Percentiles rank a stretch among this genome's conserved stretches.
Evolutionary conservation across 2,797 vertebrate species (phyloP).

Genomic region (Enteromius treurensis): DNA sequence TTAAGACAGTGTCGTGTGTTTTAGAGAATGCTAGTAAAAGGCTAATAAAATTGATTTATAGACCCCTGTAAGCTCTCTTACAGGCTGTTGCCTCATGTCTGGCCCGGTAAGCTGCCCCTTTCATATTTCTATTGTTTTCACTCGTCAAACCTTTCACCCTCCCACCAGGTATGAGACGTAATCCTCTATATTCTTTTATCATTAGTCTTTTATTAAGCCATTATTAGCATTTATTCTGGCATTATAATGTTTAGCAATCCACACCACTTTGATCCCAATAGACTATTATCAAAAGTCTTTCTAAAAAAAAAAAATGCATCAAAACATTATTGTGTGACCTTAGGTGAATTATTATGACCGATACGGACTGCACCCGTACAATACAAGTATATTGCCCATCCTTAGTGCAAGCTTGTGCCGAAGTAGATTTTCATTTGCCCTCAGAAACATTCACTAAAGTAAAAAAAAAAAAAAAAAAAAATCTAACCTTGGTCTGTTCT

Average conservation of each 20-base stretch:
- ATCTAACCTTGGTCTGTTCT: background rate
- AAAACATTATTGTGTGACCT: background rate
- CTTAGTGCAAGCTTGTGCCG: background rate
- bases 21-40: background rate
- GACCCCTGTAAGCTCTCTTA: background rate
- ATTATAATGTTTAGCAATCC: background rate
- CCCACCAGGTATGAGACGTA: background rate
- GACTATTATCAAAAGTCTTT: background rate
- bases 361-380: background rate
- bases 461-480: background rate
- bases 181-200: background rate
- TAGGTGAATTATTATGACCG: background rate
- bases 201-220: background rate
- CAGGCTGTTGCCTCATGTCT: background rate
- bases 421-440: background rate
- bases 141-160: background rate
- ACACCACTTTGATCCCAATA: background rate
- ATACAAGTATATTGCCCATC: background rate
- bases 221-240: background rate
- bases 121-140: background rate
- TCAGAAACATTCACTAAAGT: background rate
- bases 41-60: background rate
- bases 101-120: too few species aligned
- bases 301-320: background rate
- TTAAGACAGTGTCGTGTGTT: background rate